Percentiles rank a stretch among this genome's conserved stretches.
phyloP scores from a whole-genome alignment of 1,140 invertebrate species.

The Papilio aristodemus region DNA sequence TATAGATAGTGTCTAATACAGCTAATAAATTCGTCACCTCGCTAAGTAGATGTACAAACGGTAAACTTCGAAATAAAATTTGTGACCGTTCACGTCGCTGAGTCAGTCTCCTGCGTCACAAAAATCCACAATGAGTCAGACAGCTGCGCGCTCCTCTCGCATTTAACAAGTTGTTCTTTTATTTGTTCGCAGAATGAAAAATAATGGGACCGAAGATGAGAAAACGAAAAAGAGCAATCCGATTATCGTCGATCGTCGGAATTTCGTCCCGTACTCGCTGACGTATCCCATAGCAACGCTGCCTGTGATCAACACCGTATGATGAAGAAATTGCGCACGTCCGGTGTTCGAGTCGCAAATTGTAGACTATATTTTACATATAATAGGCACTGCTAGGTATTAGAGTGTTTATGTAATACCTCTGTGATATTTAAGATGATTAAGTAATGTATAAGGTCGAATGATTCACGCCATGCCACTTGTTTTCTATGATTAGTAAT shows the following conservation, averaged over 20 bases:
- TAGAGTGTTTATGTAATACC: conserved; percentile 60
- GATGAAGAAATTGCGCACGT: conserved; percentile 71
- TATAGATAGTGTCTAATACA: background rate
- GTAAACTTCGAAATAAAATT: conserved; percentile 30
- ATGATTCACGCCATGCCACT: conserved; percentile 58
- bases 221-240: conserved; percentile 31
- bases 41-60: conserved; percentile 10
- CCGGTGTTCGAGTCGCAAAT: conserved; percentile 67
- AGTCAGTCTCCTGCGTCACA: conserved; percentile 66
- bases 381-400: conserved; percentile 41
- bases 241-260: conserved; percentile 23
- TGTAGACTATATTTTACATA: conserved; percentile 46
- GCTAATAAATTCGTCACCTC: conserved; percentile 28
- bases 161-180: conserved; percentile 25
- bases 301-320: conserved; percentile 68
- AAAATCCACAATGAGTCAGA: conserved; percentile 63
- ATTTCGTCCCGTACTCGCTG: conserved; percentile 34
- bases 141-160: conserved; percentile 41
- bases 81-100: conserved; percentile 52
- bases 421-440: conserved; percentile 76
- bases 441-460: conserved; percentile 54
- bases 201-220: conserved; percentile 29
- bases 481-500: conserved; percentile 53
- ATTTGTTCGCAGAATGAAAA: conserved; percentile 31
- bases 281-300: conserved; percentile 62